These are phyloP conservation scores for Acanthosepion pharaonis DNA, from an alignment of 2,888 invertebrate genomes.

Conservation along the genomic window DNA sequence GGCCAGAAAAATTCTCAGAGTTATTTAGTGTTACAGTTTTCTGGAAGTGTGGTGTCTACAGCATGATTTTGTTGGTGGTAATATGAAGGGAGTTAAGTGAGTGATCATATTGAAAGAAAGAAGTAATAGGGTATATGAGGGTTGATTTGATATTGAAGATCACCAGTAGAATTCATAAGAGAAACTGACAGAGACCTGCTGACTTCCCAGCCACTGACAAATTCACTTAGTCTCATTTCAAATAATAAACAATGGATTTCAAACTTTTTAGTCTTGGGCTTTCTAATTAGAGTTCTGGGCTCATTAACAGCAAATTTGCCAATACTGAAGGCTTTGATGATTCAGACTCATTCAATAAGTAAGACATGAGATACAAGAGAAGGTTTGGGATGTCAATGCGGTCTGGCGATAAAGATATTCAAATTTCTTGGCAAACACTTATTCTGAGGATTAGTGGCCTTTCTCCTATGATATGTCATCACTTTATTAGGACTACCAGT, in stretches of 20 bases:
- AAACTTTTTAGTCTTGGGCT: not conserved
- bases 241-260: not conserved
- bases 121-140: not conserved
- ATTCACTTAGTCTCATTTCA: slow-evolving; percentile 21
- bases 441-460: not conserved
- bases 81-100: not conserved
- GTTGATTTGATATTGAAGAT: slow-evolving; percentile 33
- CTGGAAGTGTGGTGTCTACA: not conserved
- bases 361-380: not conserved
- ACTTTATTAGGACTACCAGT: not conserved
- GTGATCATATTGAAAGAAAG: not conserved
- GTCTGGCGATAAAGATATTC: not conserved
- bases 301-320: slow-evolving; percentile 22
- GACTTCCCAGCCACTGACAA: slow-evolving; percentile 8
- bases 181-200: slow-evolving; percentile 33
- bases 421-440: slow-evolving; percentile 1
- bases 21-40: not conserved
- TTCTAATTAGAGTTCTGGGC: not conserved
- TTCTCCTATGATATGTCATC: slow-evolving; percentile 21
- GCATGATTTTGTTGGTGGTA: not conserved
- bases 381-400: not conserved
- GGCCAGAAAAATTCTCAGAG: not conserved
- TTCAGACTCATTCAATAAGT: not conserved
- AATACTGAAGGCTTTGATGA: not conserved
- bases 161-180: not conserved